phyloP scores from a whole-genome alignment of 1,140 invertebrate species.

The Penaeus indicus region DNA sequence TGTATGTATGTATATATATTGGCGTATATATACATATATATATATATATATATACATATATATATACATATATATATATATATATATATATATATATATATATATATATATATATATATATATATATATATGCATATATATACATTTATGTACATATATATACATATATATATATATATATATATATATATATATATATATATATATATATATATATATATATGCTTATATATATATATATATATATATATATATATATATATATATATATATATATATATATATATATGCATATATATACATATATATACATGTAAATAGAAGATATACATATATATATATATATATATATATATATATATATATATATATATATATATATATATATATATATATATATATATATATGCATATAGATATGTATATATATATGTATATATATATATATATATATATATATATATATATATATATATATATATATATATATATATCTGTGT shows the following conservation, averaged over 20 bases:
- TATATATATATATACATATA: too few relatives aligned
- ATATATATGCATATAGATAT: too few relatives aligned
- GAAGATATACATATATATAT: neutral
- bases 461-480: constrained; percentile 13
- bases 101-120: too few relatives aligned
- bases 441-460: constrained; percentile 3
- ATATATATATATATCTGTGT: constrained; percentile 3
- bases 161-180: neutral
- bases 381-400: constrained; percentile 2
- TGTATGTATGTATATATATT: too few relatives aligned
- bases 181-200: neutral
- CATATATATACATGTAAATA: neutral
- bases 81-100: too few relatives aligned
- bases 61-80: too few relatives aligned
- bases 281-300: neutral
- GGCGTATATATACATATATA: too few relatives aligned
- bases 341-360: neutral
- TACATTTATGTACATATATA: neutral
- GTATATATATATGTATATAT: neutral
- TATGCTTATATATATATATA: neutral
- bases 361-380: neutral
- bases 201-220: neutral
- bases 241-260: constrained; percentile 11
- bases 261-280: constrained; percentile 15
- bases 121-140: too few relatives aligned